Conservation (phyloP, 2,113 vertebrate species). For the Calonectris borealis region DNA sequence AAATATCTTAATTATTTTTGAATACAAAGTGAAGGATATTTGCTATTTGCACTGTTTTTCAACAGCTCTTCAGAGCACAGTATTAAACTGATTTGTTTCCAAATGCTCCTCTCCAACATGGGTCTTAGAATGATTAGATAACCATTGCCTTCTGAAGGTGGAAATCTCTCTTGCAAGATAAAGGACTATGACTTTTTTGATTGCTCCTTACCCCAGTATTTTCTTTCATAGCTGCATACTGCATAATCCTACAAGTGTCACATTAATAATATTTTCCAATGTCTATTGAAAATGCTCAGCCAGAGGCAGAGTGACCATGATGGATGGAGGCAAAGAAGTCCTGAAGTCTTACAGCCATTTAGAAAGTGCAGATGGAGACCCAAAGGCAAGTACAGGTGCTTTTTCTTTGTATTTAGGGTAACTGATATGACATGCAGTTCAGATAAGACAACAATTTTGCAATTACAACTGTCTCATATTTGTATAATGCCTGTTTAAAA, state of each 20-base stretch:
- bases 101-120: not conserved
- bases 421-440: not conserved
- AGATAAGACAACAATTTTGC: conserved; percentile 36
- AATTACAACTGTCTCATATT: not conserved
- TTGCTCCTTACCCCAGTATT: not conserved
- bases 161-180: not conserved
- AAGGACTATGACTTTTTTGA: not conserved
- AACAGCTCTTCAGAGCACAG: not conserved
- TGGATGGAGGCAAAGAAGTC: not conserved
- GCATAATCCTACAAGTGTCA: not conserved
- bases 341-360: not conserved
- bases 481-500: not conserved
- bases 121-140: not conserved
- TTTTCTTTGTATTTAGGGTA: not conserved
- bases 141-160: not conserved
- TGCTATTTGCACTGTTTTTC: not conserved
- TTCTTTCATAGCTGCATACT: not conserved
- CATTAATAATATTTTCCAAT: not conserved
- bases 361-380: not conserved
- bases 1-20: not conserved
- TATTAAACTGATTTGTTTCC: not conserved
- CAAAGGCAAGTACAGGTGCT: not conserved
- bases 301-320: not conserved
- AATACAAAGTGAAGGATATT: not conserved
- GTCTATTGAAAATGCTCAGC: not conserved